Base-by-base conservation (phyloP, 23 tunicate genomes). In the Diplosoma virens region DNA sequence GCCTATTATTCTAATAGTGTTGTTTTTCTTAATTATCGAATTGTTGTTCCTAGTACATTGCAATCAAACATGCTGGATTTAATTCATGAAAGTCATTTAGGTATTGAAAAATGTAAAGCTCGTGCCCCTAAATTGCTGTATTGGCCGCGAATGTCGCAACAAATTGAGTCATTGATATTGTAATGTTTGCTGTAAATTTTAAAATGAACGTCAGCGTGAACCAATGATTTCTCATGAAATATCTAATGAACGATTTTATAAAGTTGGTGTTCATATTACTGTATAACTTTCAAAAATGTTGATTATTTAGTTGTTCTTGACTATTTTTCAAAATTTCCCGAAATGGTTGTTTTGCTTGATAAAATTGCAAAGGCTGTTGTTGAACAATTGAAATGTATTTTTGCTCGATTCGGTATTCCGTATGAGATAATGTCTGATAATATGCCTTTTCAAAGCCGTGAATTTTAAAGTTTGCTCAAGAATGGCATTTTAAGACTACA, bases 121-220 rank as follows among this genome's bases (percentile, higher is more conserved):
- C 64, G 82, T n/a, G 82, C 88, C 1, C 37, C 82, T 26, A 69
- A 76, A 16, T 33, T 48, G 26, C 23, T 78, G 29, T 82, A 53
- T 73, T 82, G 80, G 87, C 80, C 87, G 16, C 22, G 87, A 9
- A 73, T 82, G 68, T 31, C 52, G 5, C 23, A 1, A 9, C 75
- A 82, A n/a, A 74, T 82, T 30, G 87, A 59, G n/a, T n/a, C n/a
- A n/a, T n/a, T n/a, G n/a, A n/a, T n/a, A 29, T 1, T 74, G 87
- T 47, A 34, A 17, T 31, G 34, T 64, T 2, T 73, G 87, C 26
- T 26, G 18, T 59, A 46, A 37, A 61, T 82, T 9, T 32, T 74
- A 74, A 73, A 54, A 41, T 7, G 34, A 31, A 2, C 67, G 74
- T 45, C 48, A 16, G 23, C 22, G 68, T 28, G 80, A 82, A 33